A percentile compares a stretch with the other conserved stretches of the same genome.
Conservation (phyloP, 2,888 invertebrate species). For the Odontothrips loti region DNA sequence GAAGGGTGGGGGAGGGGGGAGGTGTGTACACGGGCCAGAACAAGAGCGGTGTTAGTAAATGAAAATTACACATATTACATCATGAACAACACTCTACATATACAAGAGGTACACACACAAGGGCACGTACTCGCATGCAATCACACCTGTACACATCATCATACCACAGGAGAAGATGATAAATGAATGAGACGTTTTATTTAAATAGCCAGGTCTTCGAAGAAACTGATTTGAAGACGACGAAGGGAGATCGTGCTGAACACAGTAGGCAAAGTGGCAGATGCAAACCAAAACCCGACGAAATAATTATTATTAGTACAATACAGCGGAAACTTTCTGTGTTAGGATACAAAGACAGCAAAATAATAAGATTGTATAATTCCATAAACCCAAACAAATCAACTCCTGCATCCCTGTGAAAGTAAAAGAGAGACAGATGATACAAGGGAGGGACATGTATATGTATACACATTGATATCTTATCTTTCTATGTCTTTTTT, state of each 20-base stretch:
- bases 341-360: slow-evolving; percentile 19
- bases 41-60: no score
- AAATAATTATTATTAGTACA: slow-evolving; percentile 3
- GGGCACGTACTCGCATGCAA: no score
- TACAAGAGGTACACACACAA: no score
- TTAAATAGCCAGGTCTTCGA: not conserved
- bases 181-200: not conserved
- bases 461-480: no score
- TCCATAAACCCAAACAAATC: not conserved
- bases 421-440: not conserved
- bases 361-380: not conserved
- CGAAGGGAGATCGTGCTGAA: not conserved
- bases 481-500: no score
- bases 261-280: not conserved
- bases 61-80: no score
- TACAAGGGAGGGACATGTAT: not conserved
- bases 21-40: no score
- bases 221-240: no score
- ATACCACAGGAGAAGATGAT: no score
- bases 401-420: not conserved
- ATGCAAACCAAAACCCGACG: not conserved
- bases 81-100: no score
- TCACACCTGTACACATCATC: not conserved
- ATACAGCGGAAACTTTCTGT: not conserved
- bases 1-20: no score